Conservation (phyloP, 2,113 vertebrate species). For the Ciconia boyciana region DNA sequence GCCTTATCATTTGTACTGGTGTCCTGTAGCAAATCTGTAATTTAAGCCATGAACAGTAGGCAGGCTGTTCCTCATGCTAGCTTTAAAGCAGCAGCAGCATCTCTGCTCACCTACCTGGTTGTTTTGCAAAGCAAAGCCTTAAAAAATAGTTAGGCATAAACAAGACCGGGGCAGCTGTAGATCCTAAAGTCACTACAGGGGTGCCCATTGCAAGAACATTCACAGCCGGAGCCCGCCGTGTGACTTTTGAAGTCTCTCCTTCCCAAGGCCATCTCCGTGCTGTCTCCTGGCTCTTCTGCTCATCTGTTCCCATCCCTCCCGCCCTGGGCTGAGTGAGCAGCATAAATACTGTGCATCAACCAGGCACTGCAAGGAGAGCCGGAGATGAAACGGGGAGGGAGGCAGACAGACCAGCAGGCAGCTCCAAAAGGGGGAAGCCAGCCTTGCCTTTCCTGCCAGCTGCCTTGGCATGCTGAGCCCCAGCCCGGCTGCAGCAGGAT, state of each 20-base stretch:
- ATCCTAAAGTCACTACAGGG: neutral
- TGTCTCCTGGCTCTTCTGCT: neutral
- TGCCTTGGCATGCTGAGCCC: neutral
- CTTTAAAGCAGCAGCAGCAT: neutral
- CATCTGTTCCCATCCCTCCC: neutral
- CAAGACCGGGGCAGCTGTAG: neutral
- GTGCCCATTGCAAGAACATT: neutral
- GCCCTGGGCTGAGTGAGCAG: neutral
- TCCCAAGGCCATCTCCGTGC: neutral
- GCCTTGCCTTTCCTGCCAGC: neutral
- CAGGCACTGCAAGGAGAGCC: neutral
- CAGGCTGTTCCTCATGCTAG: neutral
- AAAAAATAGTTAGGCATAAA: neutral
- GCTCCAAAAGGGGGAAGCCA: fast-evolving
- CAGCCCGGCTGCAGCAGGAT: neutral
- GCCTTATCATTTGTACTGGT: neutral
- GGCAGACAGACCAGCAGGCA: neutral
- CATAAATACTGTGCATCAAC: neutral
- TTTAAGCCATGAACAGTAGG: neutral
- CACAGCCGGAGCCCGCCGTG: neutral
- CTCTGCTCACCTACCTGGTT: neutral
- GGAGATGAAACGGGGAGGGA: neutral
- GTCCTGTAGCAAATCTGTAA: neutral
- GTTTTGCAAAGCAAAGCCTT: neutral
- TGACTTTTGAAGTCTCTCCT: neutral